Base-by-base conservation (phyloP, 2,888 invertebrate species). In the Endomychus coccineus region DNA sequence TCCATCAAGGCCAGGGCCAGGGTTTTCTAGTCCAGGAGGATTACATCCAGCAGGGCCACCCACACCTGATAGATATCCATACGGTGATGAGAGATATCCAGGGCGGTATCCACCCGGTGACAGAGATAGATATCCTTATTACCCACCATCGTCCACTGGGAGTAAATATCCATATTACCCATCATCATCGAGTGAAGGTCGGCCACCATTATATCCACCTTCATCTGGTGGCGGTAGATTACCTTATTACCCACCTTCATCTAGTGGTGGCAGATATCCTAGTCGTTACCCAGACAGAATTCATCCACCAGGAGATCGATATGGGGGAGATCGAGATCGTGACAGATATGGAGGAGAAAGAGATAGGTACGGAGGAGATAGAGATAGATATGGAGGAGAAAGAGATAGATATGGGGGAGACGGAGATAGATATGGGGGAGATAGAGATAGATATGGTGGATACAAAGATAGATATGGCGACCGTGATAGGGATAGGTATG, bases 81-180 rank as follows among this genome's bases (percentile, higher is more conserved):
- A 44, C 25, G n/a, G n/a, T n/a, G n/a, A n/a, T n/a, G 43, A 39
- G 6, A 23, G 67, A 31, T 58, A 49, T 43, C 43, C 47, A 11
- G 12, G 17, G 7, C 17, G 29, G n/a, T 34, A 51, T 7, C 65
- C 67, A 11, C 50, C 40, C 17, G 64, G 59, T 17, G 71, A 43
- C 34, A 36, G 39, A 17, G 45, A 69, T 46, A 69, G 72, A 53
- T 74, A 2, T 46, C 71, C 38, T 2, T 38, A 38, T 14, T 42
- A 44, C 24, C 36, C 41, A 11, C 39, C 41, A 7, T 33, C 31
- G 5, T 22, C 37, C 2, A 35, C 28, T 21, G 43, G 41, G 3
- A 64, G 67, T 42, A 69, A 68, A 44, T 68, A 68, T 2, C 49
- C 50, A 9, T 44, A 57, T 34, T 65, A 62, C 46, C 61, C 63